A percentile compares a stretch with the other conserved stretches of the same genome.
phyloP scores from a whole-genome alignment of 2,113 vertebrate species.

The Amazona guildingii region DNA sequence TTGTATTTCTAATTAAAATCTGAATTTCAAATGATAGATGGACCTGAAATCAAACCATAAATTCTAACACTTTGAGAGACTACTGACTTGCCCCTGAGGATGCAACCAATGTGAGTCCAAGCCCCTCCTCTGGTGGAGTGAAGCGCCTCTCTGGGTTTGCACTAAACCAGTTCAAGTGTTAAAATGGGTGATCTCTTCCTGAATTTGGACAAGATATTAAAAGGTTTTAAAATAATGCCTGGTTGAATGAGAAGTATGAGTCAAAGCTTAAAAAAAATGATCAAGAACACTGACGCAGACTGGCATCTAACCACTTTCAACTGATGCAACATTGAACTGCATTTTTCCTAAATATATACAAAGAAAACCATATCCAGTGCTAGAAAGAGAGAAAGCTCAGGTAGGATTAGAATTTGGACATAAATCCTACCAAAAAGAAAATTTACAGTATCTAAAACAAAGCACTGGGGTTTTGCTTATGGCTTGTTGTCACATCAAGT shows the following conservation, averaged over 20 bases:
- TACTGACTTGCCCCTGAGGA: neutral
- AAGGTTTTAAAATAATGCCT: neutral
- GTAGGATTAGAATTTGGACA: neutral
- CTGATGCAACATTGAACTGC: neutral
- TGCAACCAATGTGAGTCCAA: neutral
- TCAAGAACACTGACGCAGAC: neutral
- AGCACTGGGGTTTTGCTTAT: neutral
- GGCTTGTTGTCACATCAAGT: neutral
- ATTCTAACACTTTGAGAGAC: neutral
- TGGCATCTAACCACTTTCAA: neutral
- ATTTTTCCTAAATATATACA: neutral
- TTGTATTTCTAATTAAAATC: neutral
- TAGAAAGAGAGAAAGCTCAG: neutral
- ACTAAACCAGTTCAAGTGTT: neutral
- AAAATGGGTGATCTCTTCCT: accelerated
- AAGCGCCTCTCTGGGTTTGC: neutral
- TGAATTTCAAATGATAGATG: neutral
- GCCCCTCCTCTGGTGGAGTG: neutral
- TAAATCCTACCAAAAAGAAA: neutral
- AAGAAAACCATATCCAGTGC: neutral
- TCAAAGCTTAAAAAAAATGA: neutral
- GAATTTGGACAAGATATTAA: neutral
- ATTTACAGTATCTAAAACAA: neutral
- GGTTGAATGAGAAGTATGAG: neutral
- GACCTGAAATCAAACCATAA: neutral